phyloP scores from a whole-genome alignment of 1,140 invertebrate species.

The Elysia chlorotica region DNA sequence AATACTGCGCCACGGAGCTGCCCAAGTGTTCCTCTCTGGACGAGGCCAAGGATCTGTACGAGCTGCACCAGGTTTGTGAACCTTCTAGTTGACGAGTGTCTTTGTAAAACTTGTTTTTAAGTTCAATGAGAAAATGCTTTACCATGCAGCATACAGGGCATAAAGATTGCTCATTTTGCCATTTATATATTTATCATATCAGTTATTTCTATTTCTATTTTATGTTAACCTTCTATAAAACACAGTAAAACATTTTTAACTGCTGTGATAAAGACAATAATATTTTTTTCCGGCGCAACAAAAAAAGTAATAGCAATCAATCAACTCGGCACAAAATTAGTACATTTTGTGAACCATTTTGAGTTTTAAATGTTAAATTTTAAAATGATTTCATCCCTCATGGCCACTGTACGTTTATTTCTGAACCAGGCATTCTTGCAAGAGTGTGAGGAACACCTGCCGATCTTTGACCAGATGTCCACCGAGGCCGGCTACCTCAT shows the following conservation, averaged over 20 bases:
- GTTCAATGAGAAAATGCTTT: too few species aligned
- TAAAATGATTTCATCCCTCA: too few species aligned
- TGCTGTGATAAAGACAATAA: too few species aligned
- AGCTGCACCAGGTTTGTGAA: slow-evolving; percentile 63
- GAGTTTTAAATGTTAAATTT: background rate
- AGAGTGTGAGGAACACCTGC: slow-evolving; percentile 77
- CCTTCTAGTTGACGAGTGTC: too few species aligned
- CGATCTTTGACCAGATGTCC: slow-evolving; percentile 54
- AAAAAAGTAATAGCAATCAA: background rate
- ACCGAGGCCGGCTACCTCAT: slow-evolving; percentile 54
- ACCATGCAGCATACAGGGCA: too few species aligned
- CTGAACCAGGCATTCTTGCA: slow-evolving; percentile 66
- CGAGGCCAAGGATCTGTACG: slow-evolving; percentile 79
- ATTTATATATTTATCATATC: too few species aligned
- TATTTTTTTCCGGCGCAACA: background rate
- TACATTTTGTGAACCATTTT: background rate
- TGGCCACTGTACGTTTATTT: too few species aligned
- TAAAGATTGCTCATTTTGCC: too few species aligned
- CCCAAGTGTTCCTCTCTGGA: slow-evolving; percentile 70
- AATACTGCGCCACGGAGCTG: slow-evolving; percentile 72
- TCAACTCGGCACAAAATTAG: background rate
- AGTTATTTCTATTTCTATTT: too few species aligned
- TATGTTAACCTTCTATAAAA: too few species aligned
- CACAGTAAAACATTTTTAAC: too few species aligned
- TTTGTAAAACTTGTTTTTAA: too few species aligned